These are phyloP conservation scores for Drosophila sturtevanti DNA, from an alignment of 1,140 invertebrate genomes.

Conservation along the genomic window DNA sequence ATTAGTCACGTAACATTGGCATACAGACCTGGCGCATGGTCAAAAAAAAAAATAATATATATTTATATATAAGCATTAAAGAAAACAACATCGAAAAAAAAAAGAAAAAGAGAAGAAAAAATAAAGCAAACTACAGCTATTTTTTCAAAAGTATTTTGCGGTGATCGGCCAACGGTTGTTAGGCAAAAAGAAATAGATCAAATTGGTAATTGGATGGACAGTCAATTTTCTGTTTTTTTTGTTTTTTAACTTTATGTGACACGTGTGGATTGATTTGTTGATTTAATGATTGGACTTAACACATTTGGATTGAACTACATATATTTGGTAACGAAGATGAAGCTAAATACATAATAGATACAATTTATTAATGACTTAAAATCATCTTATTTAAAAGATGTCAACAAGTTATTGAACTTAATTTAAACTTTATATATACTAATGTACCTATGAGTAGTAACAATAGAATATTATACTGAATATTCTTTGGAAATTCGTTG, in stretches of 20 bases:
- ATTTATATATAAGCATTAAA: background rate
- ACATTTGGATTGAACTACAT: background rate
- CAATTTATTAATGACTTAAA: too few relatives aligned
- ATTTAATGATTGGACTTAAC: background rate
- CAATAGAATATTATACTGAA: too few relatives aligned
- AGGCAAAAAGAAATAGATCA: conserved; percentile 4
- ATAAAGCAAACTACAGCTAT: conserved; percentile 2
- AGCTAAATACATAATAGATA: too few relatives aligned
- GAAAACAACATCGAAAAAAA: background rate
- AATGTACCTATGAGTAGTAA: too few relatives aligned
- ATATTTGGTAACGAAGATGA: too few relatives aligned
- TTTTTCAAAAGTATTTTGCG: background rate
- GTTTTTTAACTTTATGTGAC: background rate
- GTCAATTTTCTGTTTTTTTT: conserved; percentile 1
- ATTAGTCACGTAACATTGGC: conserved; percentile 79
- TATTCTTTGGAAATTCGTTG: too few relatives aligned
- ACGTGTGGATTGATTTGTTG: background rate
- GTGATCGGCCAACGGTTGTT: conserved; percentile 4
- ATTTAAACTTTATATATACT: too few relatives aligned
- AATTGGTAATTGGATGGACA: conserved; percentile 10
- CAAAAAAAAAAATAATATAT: background rate
- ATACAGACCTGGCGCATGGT: conserved; percentile 43
- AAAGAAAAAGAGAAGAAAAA: background rate
- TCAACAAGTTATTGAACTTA: too few relatives aligned
- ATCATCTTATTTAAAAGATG: too few relatives aligned